Evolutionary conservation across 1,140 invertebrate genomes (phyloP).

Genomic region (Drosophila ohnishii): DNA sequence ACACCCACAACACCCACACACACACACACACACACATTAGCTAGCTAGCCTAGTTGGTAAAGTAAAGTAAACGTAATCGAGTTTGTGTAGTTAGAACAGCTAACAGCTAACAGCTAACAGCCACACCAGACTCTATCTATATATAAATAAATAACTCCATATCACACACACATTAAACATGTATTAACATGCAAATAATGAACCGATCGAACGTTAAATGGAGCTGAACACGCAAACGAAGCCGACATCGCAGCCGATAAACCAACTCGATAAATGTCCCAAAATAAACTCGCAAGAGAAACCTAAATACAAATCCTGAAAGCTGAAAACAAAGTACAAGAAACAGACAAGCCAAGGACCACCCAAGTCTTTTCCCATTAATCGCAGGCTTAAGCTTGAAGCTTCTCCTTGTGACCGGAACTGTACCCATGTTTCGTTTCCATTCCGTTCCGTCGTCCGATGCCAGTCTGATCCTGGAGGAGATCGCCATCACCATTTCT

Average conservation of each 20-base stretch:
- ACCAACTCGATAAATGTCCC: slow-evolving; percentile 36
- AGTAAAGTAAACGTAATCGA: slow-evolving; percentile 44
- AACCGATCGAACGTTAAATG: slow-evolving; percentile 32
- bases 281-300: slow-evolving; percentile 44
- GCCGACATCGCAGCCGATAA: slow-evolving; percentile 26
- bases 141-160: slow-evolving; percentile 1
- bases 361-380: slow-evolving; percentile 5
- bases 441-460: slow-evolving; percentile 37
- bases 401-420: slow-evolving; percentile 4
- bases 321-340: slow-evolving; percentile 13
- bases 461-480: slow-evolving; percentile 5
- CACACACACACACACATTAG: slow-evolving; percentile 18
- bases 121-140: slow-evolving; percentile 20
- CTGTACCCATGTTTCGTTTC: slow-evolving; percentile 36
- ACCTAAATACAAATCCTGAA: slow-evolving; percentile 28
- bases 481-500: slow-evolving; percentile 7
- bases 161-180: slow-evolving; percentile 5
- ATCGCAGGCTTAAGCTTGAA: slow-evolving; percentile 11
- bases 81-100: slow-evolving; percentile 57
- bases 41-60: slow-evolving; percentile 50
- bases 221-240: slow-evolving; percentile 25
- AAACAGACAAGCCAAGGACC: slow-evolving; percentile 16
- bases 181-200: slow-evolving; percentile 27
- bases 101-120: slow-evolving; percentile 22
- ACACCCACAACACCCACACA: slow-evolving; percentile 10